These are phyloP conservation scores for Rhagologus leucostigma DNA, from an alignment of 2,113 vertebrate species.

Conservation along the genomic window DNA sequence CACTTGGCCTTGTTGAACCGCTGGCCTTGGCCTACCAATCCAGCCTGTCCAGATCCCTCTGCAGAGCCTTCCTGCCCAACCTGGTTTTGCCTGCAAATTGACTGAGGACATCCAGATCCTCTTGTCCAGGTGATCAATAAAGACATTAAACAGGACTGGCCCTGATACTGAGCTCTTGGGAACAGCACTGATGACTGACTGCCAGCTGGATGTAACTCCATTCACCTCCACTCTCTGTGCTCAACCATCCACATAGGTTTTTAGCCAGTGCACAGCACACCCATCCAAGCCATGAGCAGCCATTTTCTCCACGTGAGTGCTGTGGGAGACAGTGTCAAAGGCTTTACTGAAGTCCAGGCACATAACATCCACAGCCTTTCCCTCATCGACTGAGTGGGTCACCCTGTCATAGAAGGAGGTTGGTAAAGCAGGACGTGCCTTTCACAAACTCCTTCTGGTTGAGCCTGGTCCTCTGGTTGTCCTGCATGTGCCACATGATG, in stretches of 20 bases:
- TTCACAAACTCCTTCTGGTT: background rate
- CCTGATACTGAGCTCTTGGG: background rate
- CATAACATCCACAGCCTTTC: background rate
- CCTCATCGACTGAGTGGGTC: too few species aligned
- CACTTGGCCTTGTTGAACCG: background rate
- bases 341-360: background rate
- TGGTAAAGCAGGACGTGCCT: background rate
- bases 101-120: background rate
- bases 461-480: too few species aligned
- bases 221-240: background rate
- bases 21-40: accelerated
- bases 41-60: background rate
- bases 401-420: background rate
- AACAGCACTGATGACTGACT: background rate
- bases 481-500: background rate
- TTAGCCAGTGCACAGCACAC: background rate
- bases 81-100: background rate
- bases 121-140: background rate
- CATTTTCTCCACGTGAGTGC: background rate
- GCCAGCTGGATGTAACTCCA: background rate
- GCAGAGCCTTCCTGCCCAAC: background rate
- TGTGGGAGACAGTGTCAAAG: background rate
- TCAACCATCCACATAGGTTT: background rate
- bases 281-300: background rate
- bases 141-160: background rate